Conservation (phyloP, 2,797 vertebrate genomes). For the Chloroceryle amazona region DNA sequence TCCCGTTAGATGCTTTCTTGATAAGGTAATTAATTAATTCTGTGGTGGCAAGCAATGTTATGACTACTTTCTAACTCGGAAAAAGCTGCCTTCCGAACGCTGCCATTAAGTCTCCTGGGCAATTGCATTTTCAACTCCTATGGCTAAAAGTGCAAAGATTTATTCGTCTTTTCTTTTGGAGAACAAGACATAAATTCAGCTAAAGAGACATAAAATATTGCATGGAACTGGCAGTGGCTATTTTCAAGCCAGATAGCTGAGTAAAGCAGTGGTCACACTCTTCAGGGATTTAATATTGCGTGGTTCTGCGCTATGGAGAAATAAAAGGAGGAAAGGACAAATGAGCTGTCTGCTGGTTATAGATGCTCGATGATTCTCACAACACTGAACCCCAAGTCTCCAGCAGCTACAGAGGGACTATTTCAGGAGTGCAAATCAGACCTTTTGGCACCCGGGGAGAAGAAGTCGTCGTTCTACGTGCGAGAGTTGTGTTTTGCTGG, state of each 20-base stretch:
- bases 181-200: not conserved
- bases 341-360: not conserved
- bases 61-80: not conserved
- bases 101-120: not conserved
- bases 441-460: not conserved
- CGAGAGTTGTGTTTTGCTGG: not conserved
- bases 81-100: not conserved
- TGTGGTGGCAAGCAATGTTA: not conserved
- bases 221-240: fast-evolving
- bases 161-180: not conserved
- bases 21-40: not conserved
- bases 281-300: fast-evolving
- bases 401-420: not conserved
- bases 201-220: not conserved
- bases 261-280: fast-evolving
- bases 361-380: not conserved
- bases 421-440: not conserved
- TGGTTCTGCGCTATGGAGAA: not conserved
- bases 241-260: not conserved
- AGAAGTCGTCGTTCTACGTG: not conserved
- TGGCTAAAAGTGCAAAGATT: not conserved
- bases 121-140: not conserved
- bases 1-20: not conserved
- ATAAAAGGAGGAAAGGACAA: not conserved
- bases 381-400: not conserved